phyloP scores from a whole-genome alignment of 2,797 vertebrate species.

The Odontamblyopus rebecca region DNA sequence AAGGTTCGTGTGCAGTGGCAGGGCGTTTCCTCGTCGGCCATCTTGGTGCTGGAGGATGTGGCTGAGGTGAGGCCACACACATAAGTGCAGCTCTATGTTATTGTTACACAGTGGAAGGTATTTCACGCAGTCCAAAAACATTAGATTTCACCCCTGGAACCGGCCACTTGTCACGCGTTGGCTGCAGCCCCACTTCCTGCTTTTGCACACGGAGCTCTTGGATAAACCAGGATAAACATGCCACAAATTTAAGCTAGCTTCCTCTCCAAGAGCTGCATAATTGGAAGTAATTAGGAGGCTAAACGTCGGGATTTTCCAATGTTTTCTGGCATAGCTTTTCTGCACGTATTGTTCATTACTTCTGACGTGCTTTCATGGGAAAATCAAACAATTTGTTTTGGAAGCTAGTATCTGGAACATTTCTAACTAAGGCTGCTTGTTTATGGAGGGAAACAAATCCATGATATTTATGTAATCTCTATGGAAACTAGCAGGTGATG shows the following conservation, averaged over 20 bases:
- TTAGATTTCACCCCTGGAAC: conserved; percentile 26
- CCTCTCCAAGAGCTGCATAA: conserved; percentile 33
- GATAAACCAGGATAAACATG: conserved; percentile 55
- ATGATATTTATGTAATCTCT: too few relatives aligned
- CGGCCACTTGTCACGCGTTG: conserved; percentile 39
- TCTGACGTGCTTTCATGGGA: not conserved
- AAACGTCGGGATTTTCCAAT: conserved; percentile 36
- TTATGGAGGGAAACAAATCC: not conserved
- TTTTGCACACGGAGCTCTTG: conserved; percentile 31
- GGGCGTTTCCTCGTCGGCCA: conserved; percentile 69
- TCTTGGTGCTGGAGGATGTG: conserved; percentile 64
- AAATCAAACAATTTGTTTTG: not conserved
- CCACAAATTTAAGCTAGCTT: conserved; percentile 18
- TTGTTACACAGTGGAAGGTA: conserved; percentile 43
- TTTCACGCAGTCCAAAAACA: not conserved
- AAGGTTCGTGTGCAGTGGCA: conserved; percentile 30
- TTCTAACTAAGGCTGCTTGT: not conserved
- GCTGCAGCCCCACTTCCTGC: conserved; percentile 48
- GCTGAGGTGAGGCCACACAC: conserved; percentile 69
- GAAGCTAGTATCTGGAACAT: not conserved
- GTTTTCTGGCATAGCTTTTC: conserved; percentile 17
- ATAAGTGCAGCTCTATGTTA: conserved; percentile 40
- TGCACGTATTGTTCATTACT: conserved; percentile 1
- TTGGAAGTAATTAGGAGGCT: conserved; percentile 44
- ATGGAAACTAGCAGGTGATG: too few relatives aligned